Percentiles rank a stretch among this genome's conserved stretches.
These are phyloP conservation scores for Ptychoptera contaminata DNA, from an alignment of 2,888 invertebrate genomes.

Conservation along the genomic window DNA sequence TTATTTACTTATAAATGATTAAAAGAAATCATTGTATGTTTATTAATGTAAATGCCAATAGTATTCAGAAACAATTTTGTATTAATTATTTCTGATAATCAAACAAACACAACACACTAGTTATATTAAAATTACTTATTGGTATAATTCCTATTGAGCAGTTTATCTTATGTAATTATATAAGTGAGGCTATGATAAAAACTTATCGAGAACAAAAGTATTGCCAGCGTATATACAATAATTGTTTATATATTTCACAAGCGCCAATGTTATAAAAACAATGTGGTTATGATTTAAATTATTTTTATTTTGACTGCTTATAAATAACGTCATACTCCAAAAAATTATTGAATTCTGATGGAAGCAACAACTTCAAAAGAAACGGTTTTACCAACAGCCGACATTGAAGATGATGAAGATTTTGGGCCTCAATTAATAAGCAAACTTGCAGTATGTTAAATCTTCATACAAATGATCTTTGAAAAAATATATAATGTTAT, in stretches of 20 bases:
- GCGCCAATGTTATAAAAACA: no score
- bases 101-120: neutral
- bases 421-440: slow-evolving; percentile 54
- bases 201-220: no score
- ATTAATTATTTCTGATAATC: neutral
- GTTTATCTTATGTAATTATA: no score
- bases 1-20: slow-evolving; percentile 10
- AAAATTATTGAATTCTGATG: neutral
- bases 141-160: no score
- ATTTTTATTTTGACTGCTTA: neutral
- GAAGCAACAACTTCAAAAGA: neutral
- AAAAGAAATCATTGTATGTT: neutral
- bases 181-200: no score
- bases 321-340: neutral
- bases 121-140: no score
- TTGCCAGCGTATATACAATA: no score
- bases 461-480: neutral
- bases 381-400: slow-evolving; percentile 29
- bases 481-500: neutral
- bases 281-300: no score
- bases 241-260: no score
- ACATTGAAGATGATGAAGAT: slow-evolving; percentile 38
- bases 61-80: no score
- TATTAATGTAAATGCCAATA: neutral
- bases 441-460: slow-evolving; percentile 50